These are phyloP conservation scores for Porites rus DNA, from an alignment of 92 coral and sea anemone species.

Conservation along the genomic window DNA sequence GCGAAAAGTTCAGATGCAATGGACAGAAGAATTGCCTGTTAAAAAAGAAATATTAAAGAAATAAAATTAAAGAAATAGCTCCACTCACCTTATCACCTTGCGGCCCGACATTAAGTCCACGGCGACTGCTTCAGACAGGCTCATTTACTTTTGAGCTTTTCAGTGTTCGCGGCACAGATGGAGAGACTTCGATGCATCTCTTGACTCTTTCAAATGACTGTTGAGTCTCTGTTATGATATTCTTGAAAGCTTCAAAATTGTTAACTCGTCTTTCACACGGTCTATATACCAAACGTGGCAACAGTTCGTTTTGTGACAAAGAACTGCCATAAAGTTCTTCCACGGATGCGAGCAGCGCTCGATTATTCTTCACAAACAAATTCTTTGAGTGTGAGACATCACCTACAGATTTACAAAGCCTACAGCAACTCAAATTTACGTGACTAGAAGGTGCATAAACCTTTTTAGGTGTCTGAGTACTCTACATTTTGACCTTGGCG, in stretches of 20 bases:
- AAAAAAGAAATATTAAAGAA: too few relatives aligned
- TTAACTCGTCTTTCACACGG: slow-evolving; percentile 18
- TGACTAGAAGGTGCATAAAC: too few relatives aligned
- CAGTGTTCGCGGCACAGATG: slow-evolving; percentile 35
- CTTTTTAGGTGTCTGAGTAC: too few relatives aligned
- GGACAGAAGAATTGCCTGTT: too few relatives aligned
- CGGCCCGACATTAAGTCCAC: too few relatives aligned
- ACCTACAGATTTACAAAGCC: slow-evolving; percentile 21
- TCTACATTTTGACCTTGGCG: too few relatives aligned
- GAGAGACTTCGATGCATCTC: slow-evolving; percentile 15
- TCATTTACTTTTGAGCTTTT: too few relatives aligned
- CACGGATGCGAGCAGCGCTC: not conserved
- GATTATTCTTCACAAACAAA: not conserved
- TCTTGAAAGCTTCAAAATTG: slow-evolving; percentile 22
- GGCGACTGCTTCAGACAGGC: too few relatives aligned
- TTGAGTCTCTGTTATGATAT: slow-evolving; percentile 22
- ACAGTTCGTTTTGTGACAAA: not conserved
- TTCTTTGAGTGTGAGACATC: slow-evolving; percentile 7
- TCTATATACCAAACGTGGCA: slow-evolving; percentile 23
- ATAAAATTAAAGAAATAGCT: too few relatives aligned
- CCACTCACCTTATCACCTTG: too few relatives aligned
- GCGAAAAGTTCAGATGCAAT: too few relatives aligned
- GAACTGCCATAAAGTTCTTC: slow-evolving; percentile 8
- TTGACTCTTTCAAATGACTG: slow-evolving; percentile 19
- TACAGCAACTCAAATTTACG: not conserved